Evolutionary conservation across 2,113 vertebrate species (phyloP).

Genomic region (Xenus cinereus): DNA sequence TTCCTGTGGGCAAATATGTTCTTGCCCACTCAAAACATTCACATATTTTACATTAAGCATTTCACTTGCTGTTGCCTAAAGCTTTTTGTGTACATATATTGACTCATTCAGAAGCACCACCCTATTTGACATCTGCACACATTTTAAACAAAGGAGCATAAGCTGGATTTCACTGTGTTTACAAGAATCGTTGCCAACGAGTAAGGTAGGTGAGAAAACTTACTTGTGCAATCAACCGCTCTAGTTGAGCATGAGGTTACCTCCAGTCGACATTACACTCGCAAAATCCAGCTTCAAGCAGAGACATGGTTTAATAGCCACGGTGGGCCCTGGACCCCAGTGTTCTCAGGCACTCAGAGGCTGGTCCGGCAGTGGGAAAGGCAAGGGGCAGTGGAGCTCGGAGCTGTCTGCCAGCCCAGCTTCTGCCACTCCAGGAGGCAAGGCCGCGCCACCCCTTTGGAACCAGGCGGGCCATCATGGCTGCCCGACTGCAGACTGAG

Average conservation of each 20-base stretch:
- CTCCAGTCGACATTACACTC: background rate
- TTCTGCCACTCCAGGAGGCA: too few relatives aligned
- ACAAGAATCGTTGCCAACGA: background rate
- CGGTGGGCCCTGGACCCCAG: too few relatives aligned
- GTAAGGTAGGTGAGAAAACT: background rate
- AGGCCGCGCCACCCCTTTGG: rapidly evolving
- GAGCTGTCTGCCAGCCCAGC: too few relatives aligned
- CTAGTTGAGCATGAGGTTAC: background rate
- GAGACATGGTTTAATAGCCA: background rate
- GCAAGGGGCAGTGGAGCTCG: rapidly evolving
- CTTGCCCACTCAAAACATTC: background rate
- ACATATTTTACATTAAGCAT: background rate
- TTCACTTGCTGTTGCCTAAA: background rate
- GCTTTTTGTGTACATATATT: background rate
- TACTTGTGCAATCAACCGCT: background rate
- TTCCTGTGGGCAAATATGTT: background rate
- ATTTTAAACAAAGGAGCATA: background rate
- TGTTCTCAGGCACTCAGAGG: too few relatives aligned
- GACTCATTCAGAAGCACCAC: background rate
- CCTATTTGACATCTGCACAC: background rate
- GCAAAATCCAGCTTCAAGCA: background rate
- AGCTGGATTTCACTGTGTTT: background rate
- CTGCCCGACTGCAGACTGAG: rapidly evolving
- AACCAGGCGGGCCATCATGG: rapidly evolving
- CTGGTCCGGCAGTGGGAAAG: background rate